A percentile compares a stretch with the other conserved stretches of the same genome.
Evolutionary conservation across 2,888 invertebrate species (phyloP).

Genomic region (Dryomyza anilis): DNA sequence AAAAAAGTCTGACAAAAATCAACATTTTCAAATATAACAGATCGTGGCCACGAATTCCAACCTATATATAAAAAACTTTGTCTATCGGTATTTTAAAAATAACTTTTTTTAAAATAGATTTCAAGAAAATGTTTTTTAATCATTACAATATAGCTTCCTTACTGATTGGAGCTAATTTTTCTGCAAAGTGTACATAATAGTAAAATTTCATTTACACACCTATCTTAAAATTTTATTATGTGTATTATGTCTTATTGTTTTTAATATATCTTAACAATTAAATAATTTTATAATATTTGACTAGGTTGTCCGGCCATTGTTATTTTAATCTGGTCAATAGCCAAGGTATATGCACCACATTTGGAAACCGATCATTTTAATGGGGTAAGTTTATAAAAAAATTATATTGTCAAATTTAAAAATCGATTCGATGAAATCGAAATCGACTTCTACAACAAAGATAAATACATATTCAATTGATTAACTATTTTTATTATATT

Average conservation of each 20-base stretch:
- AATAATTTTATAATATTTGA: constrained; percentile 7
- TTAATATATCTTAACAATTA: not conserved
- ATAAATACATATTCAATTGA: too few species aligned
- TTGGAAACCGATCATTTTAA: constrained; percentile 54
- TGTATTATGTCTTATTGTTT: constrained; percentile 8
- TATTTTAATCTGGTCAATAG: constrained; percentile 56
- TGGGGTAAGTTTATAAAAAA: constrained; percentile 54
- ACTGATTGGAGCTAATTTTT: not conserved
- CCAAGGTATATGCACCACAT: constrained; percentile 53
- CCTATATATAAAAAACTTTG: too few species aligned
- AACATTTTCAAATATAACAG: too few species aligned
- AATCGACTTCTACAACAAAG: too few species aligned
- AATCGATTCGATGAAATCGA: too few species aligned
- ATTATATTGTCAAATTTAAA: too few species aligned
- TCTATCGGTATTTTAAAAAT: too few species aligned
- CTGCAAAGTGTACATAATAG: not conserved
- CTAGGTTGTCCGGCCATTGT: constrained; percentile 57
- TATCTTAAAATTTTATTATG: not conserved
- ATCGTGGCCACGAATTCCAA: too few species aligned
- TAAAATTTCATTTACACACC: not conserved
- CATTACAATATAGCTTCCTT: not conserved
- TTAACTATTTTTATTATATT: too few species aligned
- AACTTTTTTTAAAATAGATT: too few species aligned
- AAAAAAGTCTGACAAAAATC: too few species aligned
- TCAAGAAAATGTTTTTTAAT: not conserved